Percentiles rank a stretch among this genome's conserved stretches.
Evolutionary conservation across 2,797 vertebrate species (phyloP).

Genomic region (Myotis vivesi): DNA sequence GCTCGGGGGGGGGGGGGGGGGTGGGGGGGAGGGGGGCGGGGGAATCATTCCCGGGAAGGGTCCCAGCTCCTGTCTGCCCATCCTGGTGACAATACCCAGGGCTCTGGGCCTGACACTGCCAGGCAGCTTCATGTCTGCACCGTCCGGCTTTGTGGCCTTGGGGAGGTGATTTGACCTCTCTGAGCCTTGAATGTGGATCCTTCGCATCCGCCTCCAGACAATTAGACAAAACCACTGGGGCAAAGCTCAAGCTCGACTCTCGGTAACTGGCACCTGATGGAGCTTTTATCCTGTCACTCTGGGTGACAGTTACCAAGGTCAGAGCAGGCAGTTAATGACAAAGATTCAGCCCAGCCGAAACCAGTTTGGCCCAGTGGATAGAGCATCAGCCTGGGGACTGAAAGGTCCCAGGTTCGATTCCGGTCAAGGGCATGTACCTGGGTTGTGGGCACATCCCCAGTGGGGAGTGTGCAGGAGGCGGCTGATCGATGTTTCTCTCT

Average conservation of each 20-base stretch:
- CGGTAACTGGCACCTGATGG: accelerated
- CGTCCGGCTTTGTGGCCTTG: not conserved
- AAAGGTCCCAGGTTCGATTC: too few species aligned
- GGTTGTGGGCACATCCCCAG: too few species aligned
- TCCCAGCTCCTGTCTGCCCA: too few species aligned
- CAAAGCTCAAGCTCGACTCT: too few species aligned
- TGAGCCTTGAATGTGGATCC: not conserved
- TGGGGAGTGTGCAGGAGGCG: too few species aligned
- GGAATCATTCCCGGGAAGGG: not conserved
- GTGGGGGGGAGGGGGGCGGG: too few species aligned
- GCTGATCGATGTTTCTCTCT: too few species aligned
- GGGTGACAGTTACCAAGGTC: not conserved
- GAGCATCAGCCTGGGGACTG: too few species aligned
- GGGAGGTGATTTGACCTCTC: not conserved
- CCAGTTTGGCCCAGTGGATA: too few species aligned
- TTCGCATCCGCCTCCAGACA: not conserved
- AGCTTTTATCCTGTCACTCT: not conserved
- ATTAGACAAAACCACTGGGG: not conserved
- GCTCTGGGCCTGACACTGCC: not conserved
- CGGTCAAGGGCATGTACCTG: too few species aligned
- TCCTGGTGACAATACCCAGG: not conserved
- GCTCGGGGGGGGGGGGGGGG: not conserved
- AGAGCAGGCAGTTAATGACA: not conserved
- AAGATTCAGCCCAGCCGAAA: not conserved
- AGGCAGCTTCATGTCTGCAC: not conserved